Evolutionary conservation across 2,888 invertebrate genomes (phyloP).

Genomic region (Euproctis similis): DNA sequence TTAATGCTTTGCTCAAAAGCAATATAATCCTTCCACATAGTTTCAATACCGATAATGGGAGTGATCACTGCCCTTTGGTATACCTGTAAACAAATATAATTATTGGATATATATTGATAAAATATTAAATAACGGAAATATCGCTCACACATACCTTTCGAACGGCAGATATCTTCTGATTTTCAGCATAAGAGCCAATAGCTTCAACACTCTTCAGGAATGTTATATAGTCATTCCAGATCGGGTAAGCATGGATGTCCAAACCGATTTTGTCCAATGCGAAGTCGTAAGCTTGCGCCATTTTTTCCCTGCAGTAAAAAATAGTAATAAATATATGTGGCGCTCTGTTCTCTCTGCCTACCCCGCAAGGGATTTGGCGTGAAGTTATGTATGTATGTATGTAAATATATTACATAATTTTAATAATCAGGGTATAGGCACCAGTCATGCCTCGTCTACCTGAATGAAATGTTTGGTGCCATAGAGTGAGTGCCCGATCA

Average conservation of each 20-base stretch:
- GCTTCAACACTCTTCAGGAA: slow-evolving; percentile 98
- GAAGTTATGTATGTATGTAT: too few species aligned
- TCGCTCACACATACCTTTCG: slow-evolving; percentile 80
- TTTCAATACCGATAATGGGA: slow-evolving; percentile 97
- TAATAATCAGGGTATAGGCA: too few species aligned
- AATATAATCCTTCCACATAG: slow-evolving; percentile 98
- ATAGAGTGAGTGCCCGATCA: too few species aligned
- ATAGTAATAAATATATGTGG: too few species aligned
- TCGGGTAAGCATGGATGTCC: slow-evolving; percentile 96
- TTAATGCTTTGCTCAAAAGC: slow-evolving; percentile 94
- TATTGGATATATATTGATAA: too few species aligned
- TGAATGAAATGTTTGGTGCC: too few species aligned
- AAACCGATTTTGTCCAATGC: slow-evolving; percentile 99
- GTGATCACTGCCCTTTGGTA: slow-evolving; percentile 97
- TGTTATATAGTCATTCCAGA: slow-evolving; percentile 98
- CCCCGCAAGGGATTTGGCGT: too few species aligned
- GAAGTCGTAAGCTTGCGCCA: slow-evolving; percentile 99
- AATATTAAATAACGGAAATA: not conserved
- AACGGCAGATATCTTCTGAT: slow-evolving; percentile 98
- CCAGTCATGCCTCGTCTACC: too few species aligned
- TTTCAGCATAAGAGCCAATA: slow-evolving; percentile 98
- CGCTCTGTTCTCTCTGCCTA: too few species aligned
- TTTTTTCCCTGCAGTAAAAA: slow-evolving; percentile 88
- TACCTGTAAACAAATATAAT: slow-evolving; percentile 71
- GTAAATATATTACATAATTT: too few species aligned